Percentiles rank a stretch among this genome's conserved stretches.
phyloP scores from a whole-genome alignment of 2,113 vertebrate genomes.

The Cochlearius cochlearius region DNA sequence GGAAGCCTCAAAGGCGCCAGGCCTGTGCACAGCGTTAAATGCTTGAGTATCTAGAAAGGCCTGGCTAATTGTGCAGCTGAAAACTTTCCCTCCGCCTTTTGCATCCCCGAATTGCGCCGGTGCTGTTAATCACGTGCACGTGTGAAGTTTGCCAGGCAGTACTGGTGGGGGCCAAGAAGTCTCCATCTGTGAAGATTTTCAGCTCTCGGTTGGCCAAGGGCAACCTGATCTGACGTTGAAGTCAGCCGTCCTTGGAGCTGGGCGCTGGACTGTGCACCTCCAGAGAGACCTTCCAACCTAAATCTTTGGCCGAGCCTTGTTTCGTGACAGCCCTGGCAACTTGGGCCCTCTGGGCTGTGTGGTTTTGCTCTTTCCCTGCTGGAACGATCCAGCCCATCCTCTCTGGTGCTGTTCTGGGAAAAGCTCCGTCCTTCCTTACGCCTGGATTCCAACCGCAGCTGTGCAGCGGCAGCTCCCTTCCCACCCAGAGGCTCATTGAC shows the following conservation, averaged over 20 bases:
- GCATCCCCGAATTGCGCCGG: background rate
- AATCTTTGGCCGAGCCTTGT: background rate
- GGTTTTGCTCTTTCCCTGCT: background rate
- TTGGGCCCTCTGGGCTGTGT: rapidly evolving
- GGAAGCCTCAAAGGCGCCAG: background rate
- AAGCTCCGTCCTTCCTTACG: background rate
- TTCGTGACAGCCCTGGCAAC: background rate
- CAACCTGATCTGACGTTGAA: background rate
- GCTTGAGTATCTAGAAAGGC: background rate
- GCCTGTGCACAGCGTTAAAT: background rate
- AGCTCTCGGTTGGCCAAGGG: background rate
- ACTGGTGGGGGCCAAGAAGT: background rate
- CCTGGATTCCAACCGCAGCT: rapidly evolving
- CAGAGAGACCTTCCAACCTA: background rate
- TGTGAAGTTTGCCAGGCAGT: background rate
- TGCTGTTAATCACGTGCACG: background rate
- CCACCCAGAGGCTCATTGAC: background rate
- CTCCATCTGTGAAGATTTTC: background rate
- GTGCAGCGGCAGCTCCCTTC: rapidly evolving
- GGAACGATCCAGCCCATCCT: background rate
- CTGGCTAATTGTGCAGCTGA: background rate
- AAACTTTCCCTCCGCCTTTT: background rate
- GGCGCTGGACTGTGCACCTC: background rate
- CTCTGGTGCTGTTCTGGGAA: background rate
- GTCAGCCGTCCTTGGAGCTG: background rate